A percentile compares a stretch with the other conserved stretches of the same genome.
phyloP scores from a whole-genome alignment of 2,113 vertebrate species.

The Centropristis striata region DNA sequence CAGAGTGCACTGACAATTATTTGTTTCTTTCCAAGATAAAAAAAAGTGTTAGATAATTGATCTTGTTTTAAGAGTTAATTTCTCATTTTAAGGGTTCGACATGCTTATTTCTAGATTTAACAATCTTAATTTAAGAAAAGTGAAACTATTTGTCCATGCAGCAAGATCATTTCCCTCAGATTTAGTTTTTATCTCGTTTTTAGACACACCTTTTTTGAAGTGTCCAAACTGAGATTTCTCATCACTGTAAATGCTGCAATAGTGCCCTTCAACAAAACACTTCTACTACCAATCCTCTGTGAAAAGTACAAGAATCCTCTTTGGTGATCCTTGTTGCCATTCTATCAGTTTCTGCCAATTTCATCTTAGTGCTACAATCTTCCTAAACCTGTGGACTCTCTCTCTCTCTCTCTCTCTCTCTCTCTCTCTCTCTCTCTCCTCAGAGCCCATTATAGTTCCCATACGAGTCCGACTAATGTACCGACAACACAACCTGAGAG shows the following conservation, averaged over 20 bases:
- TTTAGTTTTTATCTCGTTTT: too few species aligned
- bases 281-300: not conserved
- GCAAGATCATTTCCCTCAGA: too few species aligned
- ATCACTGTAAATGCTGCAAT: not conserved
- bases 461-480: slow-evolving; percentile 91
- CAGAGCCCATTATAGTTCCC: slow-evolving; percentile 85
- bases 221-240: not conserved
- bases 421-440: slow-evolving; percentile 11
- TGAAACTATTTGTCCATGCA: too few species aligned
- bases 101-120: too few species aligned
- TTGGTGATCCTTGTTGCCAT: not conserved
- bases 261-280: too few species aligned
- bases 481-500: slow-evolving; percentile 88
- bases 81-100: too few species aligned
- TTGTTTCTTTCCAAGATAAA: too few species aligned
- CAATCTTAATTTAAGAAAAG: too few species aligned
- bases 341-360: not conserved
- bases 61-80: too few species aligned
- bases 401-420: slow-evolving; percentile 3
- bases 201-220: too few species aligned
- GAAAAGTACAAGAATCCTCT: not conserved
- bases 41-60: too few species aligned
- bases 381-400: not conserved
- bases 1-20: too few species aligned
- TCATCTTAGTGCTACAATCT: not conserved